Evolutionary conservation across 2,888 invertebrate genomes (phyloP).

Genomic region (Chymomyza caudatula): DNA sequence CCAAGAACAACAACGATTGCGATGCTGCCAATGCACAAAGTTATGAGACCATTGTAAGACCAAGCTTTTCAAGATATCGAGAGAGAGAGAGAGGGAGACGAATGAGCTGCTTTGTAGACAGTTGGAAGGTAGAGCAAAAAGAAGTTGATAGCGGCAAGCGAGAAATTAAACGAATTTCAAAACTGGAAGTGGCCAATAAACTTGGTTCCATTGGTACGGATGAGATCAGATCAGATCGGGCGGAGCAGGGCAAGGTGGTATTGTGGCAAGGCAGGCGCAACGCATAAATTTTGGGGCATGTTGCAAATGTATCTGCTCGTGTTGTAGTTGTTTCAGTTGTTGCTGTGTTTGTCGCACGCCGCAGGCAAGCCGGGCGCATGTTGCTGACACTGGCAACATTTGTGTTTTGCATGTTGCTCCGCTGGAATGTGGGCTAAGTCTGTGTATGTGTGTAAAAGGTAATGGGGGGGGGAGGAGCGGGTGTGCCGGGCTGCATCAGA

Average conservation of each 20-base stretch:
- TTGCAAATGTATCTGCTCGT: constrained; percentile 16
- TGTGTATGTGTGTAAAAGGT: neutral
- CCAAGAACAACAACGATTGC: neutral
- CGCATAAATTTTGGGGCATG: constrained; percentile 63
- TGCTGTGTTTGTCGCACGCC: constrained; percentile 5
- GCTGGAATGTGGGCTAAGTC: constrained; percentile 18
- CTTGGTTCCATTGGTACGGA: neutral
- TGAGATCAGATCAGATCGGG: constrained; percentile 2
- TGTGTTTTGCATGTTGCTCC: constrained; percentile 44
- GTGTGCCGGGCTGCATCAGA: constrained; percentile 10
- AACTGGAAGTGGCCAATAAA: neutral
- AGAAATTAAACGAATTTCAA: neutral
- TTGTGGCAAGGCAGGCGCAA: constrained; percentile 17
- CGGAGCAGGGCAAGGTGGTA: neutral
- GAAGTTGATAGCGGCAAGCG: neutral
- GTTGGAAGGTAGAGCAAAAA: too few relatives aligned
- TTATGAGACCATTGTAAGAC: neutral
- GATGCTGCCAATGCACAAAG: neutral
- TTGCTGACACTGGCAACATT: neutral
- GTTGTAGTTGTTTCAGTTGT: constrained; percentile 18
- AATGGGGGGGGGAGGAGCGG: neutral
- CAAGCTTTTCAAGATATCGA: neutral
- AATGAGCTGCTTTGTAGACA: too few relatives aligned
- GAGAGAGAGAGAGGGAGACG: too few relatives aligned
- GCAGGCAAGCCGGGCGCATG: neutral